Conservation (phyloP, 2,888 invertebrate species). For the Ophion obscuratus region DNA sequence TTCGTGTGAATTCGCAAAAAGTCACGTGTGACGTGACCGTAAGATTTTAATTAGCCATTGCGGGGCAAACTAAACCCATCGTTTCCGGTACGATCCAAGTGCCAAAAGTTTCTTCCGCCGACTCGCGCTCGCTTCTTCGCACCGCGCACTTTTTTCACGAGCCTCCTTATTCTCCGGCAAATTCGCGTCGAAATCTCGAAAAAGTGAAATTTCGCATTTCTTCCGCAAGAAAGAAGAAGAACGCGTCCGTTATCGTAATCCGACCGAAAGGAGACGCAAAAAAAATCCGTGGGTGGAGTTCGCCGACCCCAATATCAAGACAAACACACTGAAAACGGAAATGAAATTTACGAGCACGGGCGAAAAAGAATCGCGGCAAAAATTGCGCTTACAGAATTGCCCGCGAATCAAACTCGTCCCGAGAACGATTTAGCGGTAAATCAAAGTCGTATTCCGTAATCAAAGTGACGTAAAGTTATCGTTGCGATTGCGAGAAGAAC, state of each 20-base stretch:
- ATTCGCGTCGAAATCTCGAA: neutral
- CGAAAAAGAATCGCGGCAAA: conserved; percentile 13
- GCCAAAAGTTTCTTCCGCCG: conserved; percentile 10
- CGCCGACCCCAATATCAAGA: conserved; percentile 24
- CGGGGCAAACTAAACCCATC: neutral
- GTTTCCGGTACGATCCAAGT: conserved; percentile 22
- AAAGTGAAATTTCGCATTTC: conserved; percentile 11
- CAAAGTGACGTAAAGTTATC: no score
- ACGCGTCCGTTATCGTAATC: neutral
- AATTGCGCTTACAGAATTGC: neutral
- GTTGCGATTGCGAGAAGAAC: no score
- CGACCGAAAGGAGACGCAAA: neutral
- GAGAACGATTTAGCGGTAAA: no score
- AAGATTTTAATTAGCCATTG: conserved; percentile 27
- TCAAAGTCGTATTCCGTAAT: no score
- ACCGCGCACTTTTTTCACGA: neutral
- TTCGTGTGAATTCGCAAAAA: conserved; percentile 1
- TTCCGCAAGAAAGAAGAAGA: neutral
- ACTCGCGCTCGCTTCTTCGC: no score
- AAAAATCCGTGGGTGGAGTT: conserved; percentile 23
- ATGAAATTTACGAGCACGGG: conserved; percentile 20
- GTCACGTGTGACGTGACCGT: conserved; percentile 13
- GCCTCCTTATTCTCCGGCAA: neutral
- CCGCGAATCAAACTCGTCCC: conserved; percentile 8
- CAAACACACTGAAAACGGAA: conserved; percentile 18